Conservation (phyloP, 1,140 invertebrate genomes). For the Apis laboriosa region DNA sequence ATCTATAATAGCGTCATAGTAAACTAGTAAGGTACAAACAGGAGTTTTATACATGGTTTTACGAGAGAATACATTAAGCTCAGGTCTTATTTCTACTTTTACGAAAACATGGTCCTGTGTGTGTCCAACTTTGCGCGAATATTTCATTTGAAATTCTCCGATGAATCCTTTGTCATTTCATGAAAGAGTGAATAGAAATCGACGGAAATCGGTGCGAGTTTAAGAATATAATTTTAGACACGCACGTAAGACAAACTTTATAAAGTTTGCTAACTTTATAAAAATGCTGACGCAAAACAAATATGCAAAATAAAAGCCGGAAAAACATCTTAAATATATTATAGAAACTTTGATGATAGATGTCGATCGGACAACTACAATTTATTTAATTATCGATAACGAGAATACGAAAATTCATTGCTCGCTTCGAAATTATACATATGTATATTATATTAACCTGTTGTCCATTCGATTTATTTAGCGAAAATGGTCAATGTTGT, state of each 20-base stretch:
- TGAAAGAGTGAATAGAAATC: not conserved
- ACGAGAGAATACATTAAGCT: conserved; percentile 71
- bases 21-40: conserved; percentile 75
- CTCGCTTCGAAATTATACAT: not conserved
- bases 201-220: conserved; percentile 3
- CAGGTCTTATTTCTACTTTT: conserved; percentile 69
- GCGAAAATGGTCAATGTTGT: conserved; percentile 50
- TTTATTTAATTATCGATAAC: conserved; percentile 15
- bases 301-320: not conserved
- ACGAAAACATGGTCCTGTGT: conserved; percentile 59
- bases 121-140: conserved; percentile 50
- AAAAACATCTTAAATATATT: conserved; percentile 9
- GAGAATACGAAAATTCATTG: conserved; percentile 3
- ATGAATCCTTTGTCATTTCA: not conserved
- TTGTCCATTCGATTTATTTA: conserved; percentile 33
- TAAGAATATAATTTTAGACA: conserved; percentile 11
- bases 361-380: conserved; percentile 16
- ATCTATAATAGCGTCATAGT: conserved; percentile 64
- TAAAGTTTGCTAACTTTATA: not conserved
- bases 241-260: conserved; percentile 21
- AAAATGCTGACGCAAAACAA: not conserved
- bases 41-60: conserved; percentile 68
- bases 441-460: not conserved
- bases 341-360: conserved; percentile 3
- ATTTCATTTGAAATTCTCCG: conserved; percentile 2